Conservation (phyloP, 2,113 vertebrate genomes). For the Dendrocopos noguchii region DNA sequence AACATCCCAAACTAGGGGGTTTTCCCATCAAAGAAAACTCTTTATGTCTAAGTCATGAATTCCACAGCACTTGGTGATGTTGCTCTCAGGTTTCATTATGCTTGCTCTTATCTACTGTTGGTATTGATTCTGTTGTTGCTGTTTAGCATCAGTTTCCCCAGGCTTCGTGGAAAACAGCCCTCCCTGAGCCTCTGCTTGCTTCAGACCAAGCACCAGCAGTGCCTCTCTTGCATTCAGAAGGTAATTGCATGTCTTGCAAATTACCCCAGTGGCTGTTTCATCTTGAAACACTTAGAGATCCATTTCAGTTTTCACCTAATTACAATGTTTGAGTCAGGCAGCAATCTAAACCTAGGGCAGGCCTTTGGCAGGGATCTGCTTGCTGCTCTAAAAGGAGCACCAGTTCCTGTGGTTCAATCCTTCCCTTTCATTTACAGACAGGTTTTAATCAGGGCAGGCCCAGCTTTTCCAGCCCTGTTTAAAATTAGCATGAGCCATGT, state of each 20-base stretch:
- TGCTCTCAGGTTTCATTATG: neutral
- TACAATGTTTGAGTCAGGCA: slow-evolving; percentile 68
- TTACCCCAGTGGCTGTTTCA: slow-evolving; percentile 68
- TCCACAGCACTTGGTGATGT: slow-evolving; percentile 10
- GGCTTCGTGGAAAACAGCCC: neutral
- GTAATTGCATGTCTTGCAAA: slow-evolving; percentile 71
- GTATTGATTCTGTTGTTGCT: slow-evolving; percentile 42
- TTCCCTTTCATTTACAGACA: slow-evolving; percentile 76
- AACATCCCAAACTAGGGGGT: neutral
- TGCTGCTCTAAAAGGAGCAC: slow-evolving; percentile 74
- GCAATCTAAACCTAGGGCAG: slow-evolving; percentile 71
- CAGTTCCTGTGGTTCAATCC: slow-evolving; percentile 70
- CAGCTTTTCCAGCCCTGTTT: slow-evolving; percentile 65
- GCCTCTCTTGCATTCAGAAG: slow-evolving; percentile 51
- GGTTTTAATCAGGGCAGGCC: slow-evolving; percentile 70
- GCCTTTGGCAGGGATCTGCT: slow-evolving; percentile 66
- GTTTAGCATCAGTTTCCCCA: slow-evolving; percentile 22
- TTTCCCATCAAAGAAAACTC: neutral
- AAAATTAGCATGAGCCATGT: slow-evolving; percentile 61
- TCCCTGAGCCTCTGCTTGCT: slow-evolving; percentile 44
- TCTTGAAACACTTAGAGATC: slow-evolving; percentile 77
- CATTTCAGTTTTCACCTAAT: slow-evolving; percentile 75
- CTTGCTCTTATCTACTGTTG: neutral
- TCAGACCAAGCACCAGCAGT: slow-evolving; percentile 32
- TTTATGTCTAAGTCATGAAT: slow-evolving; percentile 23